A percentile compares a stretch with the other conserved stretches of the same genome.
phyloP scores from a whole-genome alignment of 1,140 invertebrate species.

The Drosophila sp. region DNA sequence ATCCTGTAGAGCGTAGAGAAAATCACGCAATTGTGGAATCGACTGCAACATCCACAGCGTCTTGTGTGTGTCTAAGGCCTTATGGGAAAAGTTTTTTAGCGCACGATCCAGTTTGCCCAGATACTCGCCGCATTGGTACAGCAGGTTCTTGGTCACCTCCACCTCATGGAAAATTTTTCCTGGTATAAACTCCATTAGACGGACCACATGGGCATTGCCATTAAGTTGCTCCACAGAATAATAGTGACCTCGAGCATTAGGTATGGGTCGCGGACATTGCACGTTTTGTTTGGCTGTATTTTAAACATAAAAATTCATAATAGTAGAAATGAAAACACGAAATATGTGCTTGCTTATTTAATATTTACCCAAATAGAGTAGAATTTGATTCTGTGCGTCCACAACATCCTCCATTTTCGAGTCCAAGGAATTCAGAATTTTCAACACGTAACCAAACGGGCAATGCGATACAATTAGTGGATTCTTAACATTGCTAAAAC shows the following conservation, averaged over 20 bases:
- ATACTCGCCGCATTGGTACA: conserved; percentile 90
- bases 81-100: conserved; percentile 89
- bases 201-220: conserved; percentile 87
- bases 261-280: conserved; percentile 88
- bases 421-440: conserved; percentile 92
- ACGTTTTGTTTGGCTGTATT: conserved; percentile 86
- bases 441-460: conserved; percentile 90
- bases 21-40: conserved; percentile 89
- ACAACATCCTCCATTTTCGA: conserved; percentile 88
- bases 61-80: conserved; percentile 87
- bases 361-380: conserved; percentile 88
- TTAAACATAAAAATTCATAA: too few species aligned
- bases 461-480: conserved; percentile 86
- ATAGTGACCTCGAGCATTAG: conserved; percentile 87
- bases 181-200: conserved; percentile 90
- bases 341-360: conserved; percentile 13
- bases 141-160: conserved; percentile 86
- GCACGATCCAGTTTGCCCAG: conserved; percentile 88
- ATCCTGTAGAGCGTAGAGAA: conserved; percentile 89
- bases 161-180: conserved; percentile 89
- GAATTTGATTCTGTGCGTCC: conserved; percentile 89
- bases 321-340: not conserved
- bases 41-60: conserved; percentile 90
- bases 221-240: conserved; percentile 87
- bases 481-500: conserved; percentile 86